Base-by-base conservation (phyloP, 2,113 vertebrate species). In the Cavia porcellus region DNA sequence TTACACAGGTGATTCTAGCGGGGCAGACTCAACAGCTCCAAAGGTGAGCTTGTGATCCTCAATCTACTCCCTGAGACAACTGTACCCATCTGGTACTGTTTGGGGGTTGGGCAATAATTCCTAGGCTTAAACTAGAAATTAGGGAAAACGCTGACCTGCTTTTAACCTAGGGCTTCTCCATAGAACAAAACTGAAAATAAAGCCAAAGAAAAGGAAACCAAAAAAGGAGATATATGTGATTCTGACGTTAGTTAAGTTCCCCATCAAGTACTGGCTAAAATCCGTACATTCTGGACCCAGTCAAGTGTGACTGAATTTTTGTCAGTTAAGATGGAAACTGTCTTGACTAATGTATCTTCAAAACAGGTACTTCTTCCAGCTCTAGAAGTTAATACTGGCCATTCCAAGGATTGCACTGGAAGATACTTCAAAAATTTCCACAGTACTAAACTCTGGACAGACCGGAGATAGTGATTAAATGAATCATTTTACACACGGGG, bases 361-460 rank as follows among this genome's bases (percentile, higher is more conserved):
- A 83, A 94, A 94, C 28, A 12, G 55, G 64, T 82, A 28, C 52
- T 82, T 82, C 77, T 89, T 89, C n/a, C 79, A 92, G 66, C 52
- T 94, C 61, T 64, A 89, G 45, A 92, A 94, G 52, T n/a, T 61
- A 75, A 10, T 32, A 66, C 45, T 64, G 30, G 11, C 45, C 32
- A 79, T 11, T 9, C 25, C 25, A 92, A 52, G 75, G 72, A 47
- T 70, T 96, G 92, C 84, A 28, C 42, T 75, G 62, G 92, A 52
- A 38, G 57, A 92, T 10, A 25, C 42, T 92, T 95, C 94, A 75
- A 92, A 85, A 84, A 79, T 86, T 45, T 94, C 88, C 81, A 77
- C 32, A 68, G 3, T 64, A 32, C 68, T 89, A 88, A 91, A 14
- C 93, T 12, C 47, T 50, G 14, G n/a, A 93, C 32, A 86, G 62